phyloP scores from a whole-genome alignment of 2,797 vertebrate genomes.

The Echeneis naucrates region DNA sequence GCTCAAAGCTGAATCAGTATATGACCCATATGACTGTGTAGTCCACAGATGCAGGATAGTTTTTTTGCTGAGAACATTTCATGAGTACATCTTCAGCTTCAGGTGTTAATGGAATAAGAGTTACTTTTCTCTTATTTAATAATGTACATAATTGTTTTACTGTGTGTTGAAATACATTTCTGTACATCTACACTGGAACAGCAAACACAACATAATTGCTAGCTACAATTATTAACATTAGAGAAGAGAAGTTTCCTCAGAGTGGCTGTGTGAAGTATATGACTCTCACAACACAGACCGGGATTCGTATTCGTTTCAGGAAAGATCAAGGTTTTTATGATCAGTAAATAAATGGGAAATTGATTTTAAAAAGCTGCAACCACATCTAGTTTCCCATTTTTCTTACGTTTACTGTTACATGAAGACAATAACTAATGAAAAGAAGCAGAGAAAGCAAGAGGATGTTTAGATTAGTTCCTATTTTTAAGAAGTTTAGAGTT shows the following conservation, averaged over 20 bases:
- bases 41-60: too few species aligned
- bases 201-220: background rate
- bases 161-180: background rate
- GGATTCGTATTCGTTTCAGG: too few species aligned
- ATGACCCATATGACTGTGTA: background rate
- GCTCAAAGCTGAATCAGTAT: background rate
- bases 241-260: too few species aligned
- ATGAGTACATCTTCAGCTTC: background rate
- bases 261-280: too few species aligned
- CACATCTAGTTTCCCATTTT: too few species aligned
- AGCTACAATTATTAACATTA: too few species aligned
- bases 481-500: background rate
- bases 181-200: too few species aligned
- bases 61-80: background rate
- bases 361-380: too few species aligned
- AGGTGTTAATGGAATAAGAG: background rate
- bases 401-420: too few species aligned
- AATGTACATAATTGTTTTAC: background rate
- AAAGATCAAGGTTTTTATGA: background rate
- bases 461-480: too few species aligned
- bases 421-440: background rate
- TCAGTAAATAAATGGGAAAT: background rate
- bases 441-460: background rate
- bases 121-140: background rate
- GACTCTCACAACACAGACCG: too few species aligned